Conservation (phyloP, 1,140 invertebrate species). For the Campoletis sonorensis region DNA sequence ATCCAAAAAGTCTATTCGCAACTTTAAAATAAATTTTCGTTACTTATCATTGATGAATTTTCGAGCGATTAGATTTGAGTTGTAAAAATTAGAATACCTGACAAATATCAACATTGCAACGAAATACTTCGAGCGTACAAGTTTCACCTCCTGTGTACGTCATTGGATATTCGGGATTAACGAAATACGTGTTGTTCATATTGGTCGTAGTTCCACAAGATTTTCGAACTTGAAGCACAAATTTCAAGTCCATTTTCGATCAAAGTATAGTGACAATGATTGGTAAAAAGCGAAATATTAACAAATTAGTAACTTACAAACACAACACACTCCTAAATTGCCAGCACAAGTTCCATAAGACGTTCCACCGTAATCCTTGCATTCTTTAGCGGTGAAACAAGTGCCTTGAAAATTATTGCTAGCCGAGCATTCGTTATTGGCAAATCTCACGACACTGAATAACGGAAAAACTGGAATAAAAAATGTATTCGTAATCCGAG, state of each 20-base stretch:
- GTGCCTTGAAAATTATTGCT: constrained; percentile 83
- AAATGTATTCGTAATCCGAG: constrained; percentile 10
- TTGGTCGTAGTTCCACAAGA: constrained; percentile 82
- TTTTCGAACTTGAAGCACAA: constrained; percentile 79
- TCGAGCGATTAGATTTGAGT: background rate
- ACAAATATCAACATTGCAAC: constrained; percentile 83
- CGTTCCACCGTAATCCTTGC: constrained; percentile 82
- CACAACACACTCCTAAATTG: constrained; percentile 84
- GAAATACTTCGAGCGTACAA: constrained; percentile 83
- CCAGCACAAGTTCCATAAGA: constrained; percentile 84
- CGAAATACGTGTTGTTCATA: constrained; percentile 90
- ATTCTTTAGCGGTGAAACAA: constrained; percentile 86
- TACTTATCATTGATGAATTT: background rate
- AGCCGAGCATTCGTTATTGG: constrained; percentile 81
- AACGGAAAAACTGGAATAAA: constrained; percentile 80
- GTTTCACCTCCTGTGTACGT: constrained; percentile 81
- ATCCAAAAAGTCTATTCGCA: constrained; percentile 87
- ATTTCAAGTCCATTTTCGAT: constrained; percentile 34
- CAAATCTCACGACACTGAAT: constrained; percentile 84
- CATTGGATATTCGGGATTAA: constrained; percentile 84
- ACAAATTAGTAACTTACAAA: constrained; percentile 82
- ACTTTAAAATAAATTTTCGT: constrained; percentile 74
- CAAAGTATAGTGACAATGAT: background rate
- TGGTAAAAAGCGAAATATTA: too few relatives aligned
- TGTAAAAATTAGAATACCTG: constrained; percentile 78